A percentile compares a stretch with the other conserved stretches of the same genome.
Conservation (phyloP, 2,797 vertebrate genomes). For the Clarias fuscus region DNA sequence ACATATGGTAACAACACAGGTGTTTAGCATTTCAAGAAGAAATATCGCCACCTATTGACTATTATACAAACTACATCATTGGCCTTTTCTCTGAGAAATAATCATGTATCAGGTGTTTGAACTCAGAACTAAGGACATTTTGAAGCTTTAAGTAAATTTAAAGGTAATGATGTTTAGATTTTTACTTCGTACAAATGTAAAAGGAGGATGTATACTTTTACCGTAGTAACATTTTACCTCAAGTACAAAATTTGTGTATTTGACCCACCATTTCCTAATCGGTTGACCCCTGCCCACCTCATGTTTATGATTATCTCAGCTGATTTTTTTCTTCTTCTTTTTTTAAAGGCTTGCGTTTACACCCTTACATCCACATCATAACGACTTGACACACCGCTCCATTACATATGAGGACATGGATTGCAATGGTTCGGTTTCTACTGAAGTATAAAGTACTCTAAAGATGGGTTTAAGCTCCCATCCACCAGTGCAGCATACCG, state of each 20-base stretch:
- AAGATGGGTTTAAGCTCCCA: slow-evolving; percentile 26
- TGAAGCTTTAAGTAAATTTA: too few species aligned
- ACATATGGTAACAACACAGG: background rate
- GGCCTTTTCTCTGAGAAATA: too few species aligned
- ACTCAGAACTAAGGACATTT: too few species aligned
- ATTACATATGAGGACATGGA: background rate
- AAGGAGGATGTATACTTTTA: too few species aligned
- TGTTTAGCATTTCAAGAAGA: too few species aligned
- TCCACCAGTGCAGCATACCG: slow-evolving; percentile 26
- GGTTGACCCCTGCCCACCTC: background rate
- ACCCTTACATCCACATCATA: background rate
- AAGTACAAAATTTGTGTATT: too few species aligned
- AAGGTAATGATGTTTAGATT: too few species aligned
- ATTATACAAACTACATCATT: too few species aligned
- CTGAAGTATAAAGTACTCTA: slow-evolving; percentile 17
- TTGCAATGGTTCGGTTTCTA: background rate
- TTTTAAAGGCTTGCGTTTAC: background rate
- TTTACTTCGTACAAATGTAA: too few species aligned
- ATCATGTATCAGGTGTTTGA: too few species aligned
- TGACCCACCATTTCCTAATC: background rate
- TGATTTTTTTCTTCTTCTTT: background rate
- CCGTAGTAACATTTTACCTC: too few species aligned
- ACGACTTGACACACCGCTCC: background rate
- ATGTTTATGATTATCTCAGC: background rate
- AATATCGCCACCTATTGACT: too few species aligned